phyloP scores from a whole-genome alignment of 2,888 invertebrate species.

The Chromoteleia sp. region DNA sequence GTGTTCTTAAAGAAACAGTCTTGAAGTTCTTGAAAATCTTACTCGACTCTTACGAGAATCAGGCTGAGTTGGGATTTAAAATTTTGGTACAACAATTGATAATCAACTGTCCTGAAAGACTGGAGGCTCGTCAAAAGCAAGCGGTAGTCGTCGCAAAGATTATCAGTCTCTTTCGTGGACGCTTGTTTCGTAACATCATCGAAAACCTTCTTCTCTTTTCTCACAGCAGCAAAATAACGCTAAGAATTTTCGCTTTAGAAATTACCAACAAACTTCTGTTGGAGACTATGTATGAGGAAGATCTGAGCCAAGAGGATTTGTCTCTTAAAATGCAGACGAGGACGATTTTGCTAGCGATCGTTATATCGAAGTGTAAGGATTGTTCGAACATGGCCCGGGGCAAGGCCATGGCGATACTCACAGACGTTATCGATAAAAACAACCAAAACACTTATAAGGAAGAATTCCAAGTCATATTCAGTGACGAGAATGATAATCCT shows the following conservation, averaged over 20 bases:
- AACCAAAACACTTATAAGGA: conserved; percentile 57
- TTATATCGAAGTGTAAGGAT: conserved; percentile 86
- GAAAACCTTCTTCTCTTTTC: conserved; percentile 76
- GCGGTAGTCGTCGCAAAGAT: conserved; percentile 78
- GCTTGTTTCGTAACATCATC: conserved; percentile 70
- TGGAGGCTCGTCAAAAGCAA: conserved; percentile 80
- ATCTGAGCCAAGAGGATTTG: conserved; percentile 34
- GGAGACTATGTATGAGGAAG: conserved; percentile 67
- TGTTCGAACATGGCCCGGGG: conserved; percentile 86
- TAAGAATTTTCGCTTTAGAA: conserved; percentile 85
- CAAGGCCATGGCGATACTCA: conserved; percentile 87
- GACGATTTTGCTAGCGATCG: conserved; percentile 84
- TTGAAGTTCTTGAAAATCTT: conserved; percentile 77
- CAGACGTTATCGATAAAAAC: conserved; percentile 84
- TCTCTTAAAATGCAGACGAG: conserved; percentile 55
- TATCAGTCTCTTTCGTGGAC: conserved; percentile 74
- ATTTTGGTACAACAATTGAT: conserved; percentile 80
- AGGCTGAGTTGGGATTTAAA: conserved; percentile 74
- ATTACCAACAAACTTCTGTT: conserved; percentile 84
- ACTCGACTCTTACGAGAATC: conserved; percentile 68
- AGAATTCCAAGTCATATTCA: conserved; percentile 71
- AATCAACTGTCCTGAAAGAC: conserved; percentile 79
- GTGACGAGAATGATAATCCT: conserved; percentile 63
- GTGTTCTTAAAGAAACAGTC: conserved; percentile 76
- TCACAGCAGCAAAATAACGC: conserved; percentile 83